Conservation (phyloP, 2,888 invertebrate species). For the Ecliptopera silaceata region DNA sequence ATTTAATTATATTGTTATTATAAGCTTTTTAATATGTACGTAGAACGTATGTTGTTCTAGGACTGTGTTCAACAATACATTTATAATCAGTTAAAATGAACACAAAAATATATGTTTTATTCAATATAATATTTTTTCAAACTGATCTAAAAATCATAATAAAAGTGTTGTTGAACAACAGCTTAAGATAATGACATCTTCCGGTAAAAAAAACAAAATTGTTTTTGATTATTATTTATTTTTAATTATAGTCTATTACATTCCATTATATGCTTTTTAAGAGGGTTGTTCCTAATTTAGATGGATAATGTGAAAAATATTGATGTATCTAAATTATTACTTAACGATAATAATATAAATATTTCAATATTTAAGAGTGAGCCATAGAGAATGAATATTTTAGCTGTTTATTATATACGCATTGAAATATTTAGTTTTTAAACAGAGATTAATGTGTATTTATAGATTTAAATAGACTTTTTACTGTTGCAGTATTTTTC, state of each 20-base stretch:
- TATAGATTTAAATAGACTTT: constrained; percentile 1
- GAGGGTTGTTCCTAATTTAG: constrained; percentile 74
- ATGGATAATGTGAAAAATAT: constrained; percentile 43
- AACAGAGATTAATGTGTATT: constrained; percentile 9
- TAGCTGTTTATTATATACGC: constrained; percentile 45
- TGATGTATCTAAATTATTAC: constrained; percentile 22
- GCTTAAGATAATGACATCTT: constrained; percentile 30
- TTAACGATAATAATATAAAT: constrained; percentile 14
- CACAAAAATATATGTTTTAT: too few species aligned
- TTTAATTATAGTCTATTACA: constrained; percentile 58
- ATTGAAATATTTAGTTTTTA: constrained; percentile 34
- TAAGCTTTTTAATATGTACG: constrained; percentile 69
- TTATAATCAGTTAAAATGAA: too few species aligned
- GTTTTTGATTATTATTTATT: constrained; percentile 52
- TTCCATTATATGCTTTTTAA: constrained; percentile 58
- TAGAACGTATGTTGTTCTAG: constrained; percentile 63
- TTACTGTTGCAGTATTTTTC: neutral
- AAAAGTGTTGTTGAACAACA: neutral
- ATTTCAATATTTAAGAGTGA: constrained; percentile 32
- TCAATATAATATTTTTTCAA: too few species aligned
- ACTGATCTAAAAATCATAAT: neutral
- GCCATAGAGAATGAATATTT: constrained; percentile 42
- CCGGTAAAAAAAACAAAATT: constrained; percentile 27
- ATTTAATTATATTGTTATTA: constrained; percentile 76
- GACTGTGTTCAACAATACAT: neutral